Evolutionary conservation across 2,888 invertebrate genomes (phyloP), one percentile per base, ranked within the genome.

Genomic region (Yponomeuta cagnagella): DNA sequence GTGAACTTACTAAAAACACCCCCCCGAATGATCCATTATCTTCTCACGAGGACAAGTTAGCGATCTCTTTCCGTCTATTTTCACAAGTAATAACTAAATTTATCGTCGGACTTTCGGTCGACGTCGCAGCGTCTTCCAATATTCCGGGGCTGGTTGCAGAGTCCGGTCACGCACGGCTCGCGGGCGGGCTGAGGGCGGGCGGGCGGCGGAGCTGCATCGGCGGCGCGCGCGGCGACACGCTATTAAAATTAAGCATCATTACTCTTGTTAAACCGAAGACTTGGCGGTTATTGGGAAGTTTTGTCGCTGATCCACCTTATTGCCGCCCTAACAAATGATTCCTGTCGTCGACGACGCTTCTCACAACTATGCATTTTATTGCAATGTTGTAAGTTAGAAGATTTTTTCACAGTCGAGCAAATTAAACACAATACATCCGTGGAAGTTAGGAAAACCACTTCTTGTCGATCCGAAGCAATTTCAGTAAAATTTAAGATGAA

Each of bases 81-180:
- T 91, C 90, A 90, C 90, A 90, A 91, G 91, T 90, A 92, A 92
- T 92, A 92, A 91, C 92, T 90, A 87, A 91, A 92, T 92, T 92
- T 92, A 91, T 92, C 90, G 91, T 84, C 83, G 86, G 90, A 90
- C 88, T 91, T 91, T 90, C 83, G 86, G 83, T 81, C 82, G 84
- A 81, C 82, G 82, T 78, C 78, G 85, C 79, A 84, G 85, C 76
- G 76, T 85, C 85, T 88, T 88, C 88, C 89, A 90, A 90, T 90
- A 91, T 89, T 80, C 71, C 80, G 78, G 75, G 81, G 79, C 33
- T 83, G 79, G 79, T 86, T 86, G 82, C 73, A 75, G 72, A 91
- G 84, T 88, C 90, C 68, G 81, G 85, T 90, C 91, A 92, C 91
- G 74, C 74, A 72, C 74, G 67, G 52, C 65, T 52, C 67, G 48